These are phyloP conservation scores for Trachymyrmex cornetzi DNA, from an alignment of 1,140 invertebrate genomes.

Conservation along the genomic window DNA sequence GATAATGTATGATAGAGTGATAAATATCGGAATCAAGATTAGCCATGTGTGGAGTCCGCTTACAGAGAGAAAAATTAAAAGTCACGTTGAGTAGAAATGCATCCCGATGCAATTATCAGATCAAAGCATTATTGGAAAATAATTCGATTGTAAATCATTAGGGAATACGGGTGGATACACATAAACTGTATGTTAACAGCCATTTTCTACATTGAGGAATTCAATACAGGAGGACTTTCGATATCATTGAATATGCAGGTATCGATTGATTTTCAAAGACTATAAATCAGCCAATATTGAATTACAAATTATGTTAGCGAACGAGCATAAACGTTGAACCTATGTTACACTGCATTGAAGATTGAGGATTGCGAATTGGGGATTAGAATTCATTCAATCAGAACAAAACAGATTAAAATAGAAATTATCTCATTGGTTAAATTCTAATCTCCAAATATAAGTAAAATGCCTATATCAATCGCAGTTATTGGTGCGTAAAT, in stretches of 20 bases:
- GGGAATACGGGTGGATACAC: neutral
- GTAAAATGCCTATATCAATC: too few relatives aligned
- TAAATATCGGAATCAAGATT: constrained; percentile 36
- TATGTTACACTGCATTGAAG: too few relatives aligned
- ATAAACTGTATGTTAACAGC: neutral
- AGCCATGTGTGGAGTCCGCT: neutral
- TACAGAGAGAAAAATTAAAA: neutral
- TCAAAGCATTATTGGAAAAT: neutral
- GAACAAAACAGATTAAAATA: too few relatives aligned
- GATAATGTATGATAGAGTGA: constrained; percentile 22
- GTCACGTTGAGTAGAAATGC: neutral
- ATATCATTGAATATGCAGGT: neutral
- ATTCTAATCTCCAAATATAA: too few relatives aligned
- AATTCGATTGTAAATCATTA: neutral
- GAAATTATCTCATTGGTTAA: too few relatives aligned
- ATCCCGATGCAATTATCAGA: constrained; percentile 12
- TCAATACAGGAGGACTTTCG: neutral
- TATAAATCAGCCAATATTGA: neutral
- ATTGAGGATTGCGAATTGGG: too few relatives aligned
- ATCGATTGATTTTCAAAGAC: neutral
- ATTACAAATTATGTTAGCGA: neutral
- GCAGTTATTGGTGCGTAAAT: too few relatives aligned
- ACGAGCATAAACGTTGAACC: neutral
- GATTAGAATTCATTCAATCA: too few relatives aligned
- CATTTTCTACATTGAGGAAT: constrained; percentile 13